A percentile compares a stretch with the other conserved stretches of the same genome.
These are phyloP conservation scores for Miniopterus natalensis DNA, from an alignment of 2,113 vertebrate genomes.

Conservation along the genomic window DNA sequence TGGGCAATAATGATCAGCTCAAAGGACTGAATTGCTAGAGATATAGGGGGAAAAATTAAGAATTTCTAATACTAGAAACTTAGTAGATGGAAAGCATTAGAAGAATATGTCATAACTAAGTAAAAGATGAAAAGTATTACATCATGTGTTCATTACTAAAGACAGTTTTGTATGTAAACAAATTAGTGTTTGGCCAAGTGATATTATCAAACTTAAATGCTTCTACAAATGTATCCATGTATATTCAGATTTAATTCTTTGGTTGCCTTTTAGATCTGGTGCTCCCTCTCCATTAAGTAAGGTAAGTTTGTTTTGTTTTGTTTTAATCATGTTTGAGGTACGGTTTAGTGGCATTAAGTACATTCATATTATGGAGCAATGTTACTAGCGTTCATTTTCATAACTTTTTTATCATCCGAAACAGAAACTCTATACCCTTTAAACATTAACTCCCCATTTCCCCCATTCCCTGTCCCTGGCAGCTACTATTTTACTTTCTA, in stretches of 20 bases:
- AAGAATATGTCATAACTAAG: not conserved
- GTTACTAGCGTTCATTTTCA: not conserved
- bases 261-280: constrained; percentile 88
- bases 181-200: not conserved
- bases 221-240: not conserved
- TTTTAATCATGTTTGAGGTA: not conserved
- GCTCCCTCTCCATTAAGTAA: constrained; percentile 91
- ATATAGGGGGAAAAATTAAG: constrained; percentile 43
- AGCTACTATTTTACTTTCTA: not conserved
- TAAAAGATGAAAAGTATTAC: not conserved
- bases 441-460: not conserved
- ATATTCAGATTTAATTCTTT: constrained; percentile 67
- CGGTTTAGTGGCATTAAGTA: not conserved
- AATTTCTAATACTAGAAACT: constrained; percentile 10
- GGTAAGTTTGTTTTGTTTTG: constrained; percentile 83
- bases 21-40: not conserved
- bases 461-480: not conserved
- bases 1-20: not conserved
- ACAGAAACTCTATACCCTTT: not conserved
- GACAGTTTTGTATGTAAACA: not conserved
- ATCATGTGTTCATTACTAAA: not conserved
- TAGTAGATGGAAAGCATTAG: not conserved
- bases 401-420: not conserved
- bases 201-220: not conserved
- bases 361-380: not conserved